Evolutionary conservation across 2,888 invertebrate genomes (phyloP).

Genomic region (Ditylenchus weischeri): DNA sequence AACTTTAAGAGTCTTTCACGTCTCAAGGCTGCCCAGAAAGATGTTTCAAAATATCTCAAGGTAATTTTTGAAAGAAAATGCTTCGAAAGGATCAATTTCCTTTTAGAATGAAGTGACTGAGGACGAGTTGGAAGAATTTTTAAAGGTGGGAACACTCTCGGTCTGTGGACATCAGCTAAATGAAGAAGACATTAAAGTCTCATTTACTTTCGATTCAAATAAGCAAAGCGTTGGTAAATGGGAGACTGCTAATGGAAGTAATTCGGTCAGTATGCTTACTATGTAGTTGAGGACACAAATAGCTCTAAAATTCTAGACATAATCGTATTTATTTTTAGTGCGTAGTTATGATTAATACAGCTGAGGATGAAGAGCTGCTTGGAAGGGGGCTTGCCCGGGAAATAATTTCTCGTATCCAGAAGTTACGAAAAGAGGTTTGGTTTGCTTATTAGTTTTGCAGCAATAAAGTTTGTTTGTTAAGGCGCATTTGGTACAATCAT

Average conservation of each 20-base stretch:
- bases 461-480: background rate
- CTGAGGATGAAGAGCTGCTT: constrained; percentile 81
- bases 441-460: background rate
- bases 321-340: constrained; percentile 19
- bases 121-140: constrained; percentile 73
- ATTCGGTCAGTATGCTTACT: constrained; percentile 14
- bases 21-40: constrained; percentile 84
- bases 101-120: constrained; percentile 68
- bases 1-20: constrained; percentile 84
- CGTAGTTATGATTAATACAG: constrained; percentile 81
- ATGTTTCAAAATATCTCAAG: constrained; percentile 78
- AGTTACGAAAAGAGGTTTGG: constrained; percentile 77
- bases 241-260: constrained; percentile 28
- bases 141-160: constrained; percentile 71
- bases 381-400: constrained; percentile 93
- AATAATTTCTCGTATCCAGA: constrained; percentile 91
- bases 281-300: too few relatives aligned
- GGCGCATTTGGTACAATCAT: constrained; percentile 48
- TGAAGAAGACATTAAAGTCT: constrained; percentile 63
- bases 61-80: constrained; percentile 31
- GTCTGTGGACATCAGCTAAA: constrained; percentile 73
- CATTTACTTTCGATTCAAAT: constrained; percentile 67
- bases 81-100: background rate
- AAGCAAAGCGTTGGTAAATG: constrained; percentile 43
- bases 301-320: constrained; percentile 2